Percentiles rank a stretch among this genome's conserved stretches.
These are phyloP conservation scores for Platerodrilus igneus DNA, from an alignment of 2,888 invertebrate genomes.

Conservation along the genomic window DNA sequence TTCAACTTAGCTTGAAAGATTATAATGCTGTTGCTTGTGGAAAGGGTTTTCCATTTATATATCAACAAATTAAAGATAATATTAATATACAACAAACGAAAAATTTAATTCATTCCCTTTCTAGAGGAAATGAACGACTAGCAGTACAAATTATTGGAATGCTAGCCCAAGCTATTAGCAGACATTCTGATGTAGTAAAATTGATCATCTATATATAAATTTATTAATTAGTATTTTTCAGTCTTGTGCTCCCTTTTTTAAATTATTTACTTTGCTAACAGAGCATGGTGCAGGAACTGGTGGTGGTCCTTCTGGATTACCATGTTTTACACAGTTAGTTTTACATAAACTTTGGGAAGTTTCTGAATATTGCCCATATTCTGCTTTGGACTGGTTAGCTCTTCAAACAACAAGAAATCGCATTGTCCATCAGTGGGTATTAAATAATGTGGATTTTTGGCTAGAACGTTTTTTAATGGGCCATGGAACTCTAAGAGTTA, in stretches of 20 bases:
- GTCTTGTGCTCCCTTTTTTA: conserved; percentile 88
- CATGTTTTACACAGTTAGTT: conserved; percentile 86
- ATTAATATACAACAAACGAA: conserved; percentile 89
- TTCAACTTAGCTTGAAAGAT: conserved; percentile 73
- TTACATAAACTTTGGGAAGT: conserved; percentile 85
- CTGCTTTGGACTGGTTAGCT: conserved; percentile 88
- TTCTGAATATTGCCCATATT: conserved; percentile 86
- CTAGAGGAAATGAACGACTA: conserved; percentile 84
- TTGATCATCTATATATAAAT: background rate
- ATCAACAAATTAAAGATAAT: conserved; percentile 91
- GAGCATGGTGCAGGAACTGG: conserved; percentile 54
- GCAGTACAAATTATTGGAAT: conserved; percentile 85
- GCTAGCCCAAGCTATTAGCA: conserved; percentile 86
- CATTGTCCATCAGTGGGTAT: conserved; percentile 84
- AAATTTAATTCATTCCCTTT: conserved; percentile 85
- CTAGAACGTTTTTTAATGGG: conserved; percentile 83
- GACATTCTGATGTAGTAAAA: conserved; percentile 73
- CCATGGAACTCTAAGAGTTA: conserved; percentile 79
- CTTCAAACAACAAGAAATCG: conserved; percentile 82
- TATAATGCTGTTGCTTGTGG: conserved; percentile 79
- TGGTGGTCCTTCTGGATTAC: conserved; percentile 65
- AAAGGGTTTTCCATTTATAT: conserved; percentile 90
- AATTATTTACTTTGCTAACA: conserved; percentile 80
- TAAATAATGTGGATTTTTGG: conserved; percentile 90
- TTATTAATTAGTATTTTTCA: conserved; percentile 40